These are phyloP conservation scores for Empis stercorea DNA, from an alignment of 2,888 invertebrate genomes.

Conservation along the genomic window DNA sequence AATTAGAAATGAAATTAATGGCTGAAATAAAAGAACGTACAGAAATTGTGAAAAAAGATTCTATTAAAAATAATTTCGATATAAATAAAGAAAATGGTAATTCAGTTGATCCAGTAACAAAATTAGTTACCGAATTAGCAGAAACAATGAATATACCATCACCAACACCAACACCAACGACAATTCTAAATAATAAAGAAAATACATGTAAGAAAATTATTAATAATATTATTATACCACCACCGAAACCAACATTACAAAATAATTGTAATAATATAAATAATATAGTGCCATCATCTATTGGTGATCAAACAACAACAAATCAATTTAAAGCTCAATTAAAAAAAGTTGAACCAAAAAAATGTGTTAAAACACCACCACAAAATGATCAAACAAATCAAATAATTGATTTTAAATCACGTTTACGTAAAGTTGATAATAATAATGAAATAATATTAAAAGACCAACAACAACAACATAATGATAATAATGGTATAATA, in stretches of 20 bases:
- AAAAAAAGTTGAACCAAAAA: constrained; percentile 61
- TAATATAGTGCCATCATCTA: constrained; percentile 18
- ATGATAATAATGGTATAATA: constrained; percentile 14
- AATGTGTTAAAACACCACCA: constrained; percentile 38
- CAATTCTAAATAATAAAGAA: constrained; percentile 8
- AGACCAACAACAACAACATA: constrained; percentile 15
- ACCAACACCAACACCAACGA: constrained; percentile 19
- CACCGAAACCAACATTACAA: constrained; percentile 14
- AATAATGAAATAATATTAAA: constrained; percentile 9
- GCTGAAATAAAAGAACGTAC: constrained; percentile 73
- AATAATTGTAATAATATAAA: constrained; percentile 12
- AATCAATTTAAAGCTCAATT: constrained; percentile 53
- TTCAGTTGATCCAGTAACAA: constrained; percentile 57
- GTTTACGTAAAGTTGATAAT: constrained; percentile 67
- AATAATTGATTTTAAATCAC: constrained; percentile 73
- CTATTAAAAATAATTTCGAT: constrained; percentile 33
- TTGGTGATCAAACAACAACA: constrained; percentile 28
- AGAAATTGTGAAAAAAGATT: constrained; percentile 47
- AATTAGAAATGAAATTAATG: constrained; percentile 65
- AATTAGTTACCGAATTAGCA: constrained; percentile 71
- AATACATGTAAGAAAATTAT: neutral
- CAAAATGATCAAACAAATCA: constrained; percentile 42
- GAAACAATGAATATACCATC: constrained; percentile 61
- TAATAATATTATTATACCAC: constrained; percentile 7
- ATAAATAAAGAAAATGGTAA: constrained; percentile 25